Conservation (phyloP, 2,888 invertebrate genomes). For the Luperina testacea region DNA sequence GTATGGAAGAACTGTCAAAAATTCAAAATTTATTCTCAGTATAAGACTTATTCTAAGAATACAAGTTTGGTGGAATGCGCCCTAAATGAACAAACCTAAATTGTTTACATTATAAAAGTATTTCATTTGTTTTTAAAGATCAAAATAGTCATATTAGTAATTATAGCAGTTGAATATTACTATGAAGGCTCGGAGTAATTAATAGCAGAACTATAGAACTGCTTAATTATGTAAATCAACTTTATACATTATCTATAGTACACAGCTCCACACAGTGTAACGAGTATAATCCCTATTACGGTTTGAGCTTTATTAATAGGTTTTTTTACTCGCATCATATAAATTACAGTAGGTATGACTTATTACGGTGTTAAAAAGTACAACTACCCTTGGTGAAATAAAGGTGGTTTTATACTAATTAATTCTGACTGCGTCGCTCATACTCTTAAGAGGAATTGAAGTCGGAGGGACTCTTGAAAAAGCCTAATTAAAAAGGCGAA, state of each 20-base stretch:
- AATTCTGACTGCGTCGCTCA: not conserved
- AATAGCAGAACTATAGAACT: slow-evolving; percentile 6
- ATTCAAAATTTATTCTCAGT: too few relatives aligned
- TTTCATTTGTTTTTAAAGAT: not conserved
- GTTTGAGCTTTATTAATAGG: slow-evolving; percentile 27
- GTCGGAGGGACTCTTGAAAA: too few relatives aligned
- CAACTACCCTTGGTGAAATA: not conserved
- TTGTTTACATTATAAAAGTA: not conserved
- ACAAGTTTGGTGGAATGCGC: too few relatives aligned
- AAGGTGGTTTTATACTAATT: not conserved
- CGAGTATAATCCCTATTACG: slow-evolving; percentile 3
- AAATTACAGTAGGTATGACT: slow-evolving; percentile 3
- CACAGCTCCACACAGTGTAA: not conserved
- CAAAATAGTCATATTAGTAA: not conserved
- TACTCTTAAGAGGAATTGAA: not conserved
- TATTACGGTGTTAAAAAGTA: slow-evolving; percentile 30
- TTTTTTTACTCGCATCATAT: not conserved
- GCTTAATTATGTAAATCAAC: slow-evolving; percentile 32
- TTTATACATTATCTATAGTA: not conserved
- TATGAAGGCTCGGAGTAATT: not conserved
- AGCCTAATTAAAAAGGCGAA: too few relatives aligned
- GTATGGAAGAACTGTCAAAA: too few relatives aligned
- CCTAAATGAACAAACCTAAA: not conserved
- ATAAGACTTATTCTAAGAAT: too few relatives aligned
- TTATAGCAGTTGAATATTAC: not conserved